Evolutionary conservation across 2,113 vertebrate species (phyloP), one percentile per base, ranked within the genome.

Genomic region (Eira barbara): DNA sequence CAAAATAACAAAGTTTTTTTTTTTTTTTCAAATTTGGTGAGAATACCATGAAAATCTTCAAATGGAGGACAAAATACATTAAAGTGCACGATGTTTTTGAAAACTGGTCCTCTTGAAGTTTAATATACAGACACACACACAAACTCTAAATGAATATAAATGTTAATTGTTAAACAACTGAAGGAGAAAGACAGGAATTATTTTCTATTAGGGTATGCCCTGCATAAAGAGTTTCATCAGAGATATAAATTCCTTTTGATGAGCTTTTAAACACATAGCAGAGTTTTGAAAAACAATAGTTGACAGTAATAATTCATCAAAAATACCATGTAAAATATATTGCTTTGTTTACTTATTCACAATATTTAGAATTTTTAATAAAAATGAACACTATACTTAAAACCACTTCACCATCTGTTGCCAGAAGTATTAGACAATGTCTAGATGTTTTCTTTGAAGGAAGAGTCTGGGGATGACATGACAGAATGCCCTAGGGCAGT

Each of bases 221-320:
- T 79, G 7, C 34, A 81, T 69, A 91, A 95, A 76, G 15, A 63
- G 42, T 61, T 84, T 74, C 20, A 31, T 76, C 42, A 89, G 36
- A 74, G 87, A 87, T 81, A 85, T 27, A 79, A 69, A 96, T 96
- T 97, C 52, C 36, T 67, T 91, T 29, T 93, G 85, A 93, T 82
- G 87, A 86, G 65, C 91, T 91, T 95, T 96, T 91, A 93, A 97
- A 86, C 42, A 95, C 27, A 83, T 74, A 65, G 63, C 14, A 74
- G 17, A 91, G 27, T n/a, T 85, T 92, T 96, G 78, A 73, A 76
- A 91, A 86, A 85, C 11, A 86, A 49, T 45, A 79, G 29, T 47
- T 89, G 34, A 78, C 14, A 92, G 79, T 79, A 95, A 93, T 93
- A 83, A 89, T 82, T 95, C 36, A 89, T 94, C 79, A 78, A 95